Conservation (phyloP, 1,140 invertebrate species). For the Orchesella cincta region DNA sequence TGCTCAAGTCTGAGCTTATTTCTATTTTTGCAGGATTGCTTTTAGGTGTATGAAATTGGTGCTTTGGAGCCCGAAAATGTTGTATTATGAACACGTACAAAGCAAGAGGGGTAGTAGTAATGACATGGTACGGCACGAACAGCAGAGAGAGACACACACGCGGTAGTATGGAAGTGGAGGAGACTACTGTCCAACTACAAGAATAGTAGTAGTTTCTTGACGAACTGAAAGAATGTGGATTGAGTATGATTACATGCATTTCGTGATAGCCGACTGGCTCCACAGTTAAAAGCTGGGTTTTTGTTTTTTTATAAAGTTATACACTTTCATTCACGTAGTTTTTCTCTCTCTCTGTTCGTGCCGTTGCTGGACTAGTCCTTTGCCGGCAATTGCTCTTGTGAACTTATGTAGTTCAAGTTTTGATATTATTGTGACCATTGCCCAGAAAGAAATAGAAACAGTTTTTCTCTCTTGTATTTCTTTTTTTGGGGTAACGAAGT, state of each 20-base stretch:
- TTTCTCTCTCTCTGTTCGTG: not conserved
- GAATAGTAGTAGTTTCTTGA: not conserved
- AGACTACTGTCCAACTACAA: not conserved
- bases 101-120: not conserved
- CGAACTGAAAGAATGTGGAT: not conserved
- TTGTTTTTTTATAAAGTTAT: no score
- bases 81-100: not conserved
- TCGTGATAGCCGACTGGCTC: not conserved
- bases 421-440: slow-evolving; percentile 4
- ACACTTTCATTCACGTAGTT: not conserved
- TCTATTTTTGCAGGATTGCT: not conserved
- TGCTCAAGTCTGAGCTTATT: no score
- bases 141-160: no score
- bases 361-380: not conserved
- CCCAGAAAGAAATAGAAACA: no score
- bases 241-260: not conserved
- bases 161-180: no score
- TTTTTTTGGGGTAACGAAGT: no score
- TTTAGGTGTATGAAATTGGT: not conserved
- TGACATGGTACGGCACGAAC: no score
- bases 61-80: not conserved
- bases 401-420: not conserved
- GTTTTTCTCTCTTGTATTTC: no score
- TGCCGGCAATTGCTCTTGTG: not conserved
- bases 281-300: no score